Percentiles rank a stretch among this genome's conserved stretches.
These are phyloP conservation scores for Enoplosus armatus DNA, from an alignment of 2,797 vertebrate genomes.

Conservation along the genomic window DNA sequence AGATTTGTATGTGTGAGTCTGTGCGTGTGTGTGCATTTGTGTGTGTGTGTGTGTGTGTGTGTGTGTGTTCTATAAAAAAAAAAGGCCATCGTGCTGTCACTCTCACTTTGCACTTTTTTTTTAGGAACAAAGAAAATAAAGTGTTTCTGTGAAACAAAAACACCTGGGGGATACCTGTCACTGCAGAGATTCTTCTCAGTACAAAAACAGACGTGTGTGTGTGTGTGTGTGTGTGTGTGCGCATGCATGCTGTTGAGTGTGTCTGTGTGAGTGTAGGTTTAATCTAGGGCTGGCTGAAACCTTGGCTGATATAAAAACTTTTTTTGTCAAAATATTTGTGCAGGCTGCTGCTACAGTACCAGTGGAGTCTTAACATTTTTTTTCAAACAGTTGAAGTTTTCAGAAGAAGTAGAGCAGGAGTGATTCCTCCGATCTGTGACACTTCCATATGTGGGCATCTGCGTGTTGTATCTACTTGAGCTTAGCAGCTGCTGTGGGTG, in stretches of 20 bases:
- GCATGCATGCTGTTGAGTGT: conserved; percentile 25
- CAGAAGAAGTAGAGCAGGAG: conserved; percentile 41
- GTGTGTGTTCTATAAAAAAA: conserved; percentile 59
- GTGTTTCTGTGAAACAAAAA: conserved; percentile 75
- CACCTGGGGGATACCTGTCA: conserved; percentile 79
- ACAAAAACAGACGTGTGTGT: conserved; percentile 47
- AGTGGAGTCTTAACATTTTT: conserved; percentile 33
- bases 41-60: conserved; percentile 11
- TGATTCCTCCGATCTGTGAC: conserved; percentile 35
- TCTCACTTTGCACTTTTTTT: conserved; percentile 77
- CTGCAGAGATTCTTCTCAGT: conserved; percentile 58
- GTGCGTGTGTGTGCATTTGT: conserved; percentile 40
- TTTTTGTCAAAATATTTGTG: conserved; percentile 67
- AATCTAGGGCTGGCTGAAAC: conserved; percentile 63
- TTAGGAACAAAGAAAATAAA: conserved; percentile 77
- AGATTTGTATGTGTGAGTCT: conserved; percentile 63
- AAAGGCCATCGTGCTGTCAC: conserved; percentile 72
- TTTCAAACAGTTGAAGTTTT: conserved; percentile 57
- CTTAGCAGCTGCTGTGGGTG: conserved; percentile 71
- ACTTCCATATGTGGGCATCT: conserved; percentile 53
- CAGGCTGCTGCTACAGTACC: conserved; percentile 34
- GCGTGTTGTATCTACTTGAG: conserved; percentile 42
- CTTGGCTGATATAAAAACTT: conserved; percentile 54
- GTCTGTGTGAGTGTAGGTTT: conserved; percentile 33
- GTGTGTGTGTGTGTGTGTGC: conserved; percentile 29